Evolutionary conservation across 1,140 invertebrate genomes (phyloP).

Genomic region (Mya arenaria): DNA sequence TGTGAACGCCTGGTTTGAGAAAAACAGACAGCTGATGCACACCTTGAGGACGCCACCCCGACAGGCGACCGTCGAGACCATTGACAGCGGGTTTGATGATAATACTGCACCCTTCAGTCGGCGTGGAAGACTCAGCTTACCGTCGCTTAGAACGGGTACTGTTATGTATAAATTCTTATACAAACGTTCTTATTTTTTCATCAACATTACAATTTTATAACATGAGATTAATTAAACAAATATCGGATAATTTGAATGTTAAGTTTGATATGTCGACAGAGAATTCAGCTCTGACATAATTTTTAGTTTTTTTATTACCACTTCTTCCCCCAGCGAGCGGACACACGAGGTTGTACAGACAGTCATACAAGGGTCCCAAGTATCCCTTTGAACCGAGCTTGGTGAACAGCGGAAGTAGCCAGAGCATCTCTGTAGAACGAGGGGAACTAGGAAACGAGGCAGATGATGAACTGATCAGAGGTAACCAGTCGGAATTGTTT

Average conservation of each 20-base stretch:
- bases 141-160: slow-evolving; percentile 25
- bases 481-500: too few relatives aligned
- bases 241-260: too few relatives aligned
- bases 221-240: too few relatives aligned
- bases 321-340: slow-evolving; percentile 31
- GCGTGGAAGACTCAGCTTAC: slow-evolving; percentile 32
- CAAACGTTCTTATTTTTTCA: too few relatives aligned
- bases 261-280: too few relatives aligned
- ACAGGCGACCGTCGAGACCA: slow-evolving; percentile 37
- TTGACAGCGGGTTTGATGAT: slow-evolving; percentile 51
- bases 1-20: slow-evolving; percentile 50
- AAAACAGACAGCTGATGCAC: slow-evolving; percentile 1
- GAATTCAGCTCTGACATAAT: neutral
- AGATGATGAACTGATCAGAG: slow-evolving; percentile 48
- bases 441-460: slow-evolving; percentile 46
- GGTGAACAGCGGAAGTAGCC: slow-evolving; percentile 36
- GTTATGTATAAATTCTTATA: too few relatives aligned
- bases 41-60: slow-evolving; percentile 5
- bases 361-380: slow-evolving; percentile 22
- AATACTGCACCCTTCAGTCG: slow-evolving; percentile 4
- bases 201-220: too few relatives aligned
- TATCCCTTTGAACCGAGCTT: slow-evolving; percentile 35
- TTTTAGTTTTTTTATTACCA: neutral
- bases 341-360: slow-evolving; percentile 5
- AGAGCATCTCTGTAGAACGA: slow-evolving; percentile 20